Evolutionary conservation across 2,797 vertebrate genomes (phyloP).

Genomic region (Hoplostethus atlanticus): DNA sequence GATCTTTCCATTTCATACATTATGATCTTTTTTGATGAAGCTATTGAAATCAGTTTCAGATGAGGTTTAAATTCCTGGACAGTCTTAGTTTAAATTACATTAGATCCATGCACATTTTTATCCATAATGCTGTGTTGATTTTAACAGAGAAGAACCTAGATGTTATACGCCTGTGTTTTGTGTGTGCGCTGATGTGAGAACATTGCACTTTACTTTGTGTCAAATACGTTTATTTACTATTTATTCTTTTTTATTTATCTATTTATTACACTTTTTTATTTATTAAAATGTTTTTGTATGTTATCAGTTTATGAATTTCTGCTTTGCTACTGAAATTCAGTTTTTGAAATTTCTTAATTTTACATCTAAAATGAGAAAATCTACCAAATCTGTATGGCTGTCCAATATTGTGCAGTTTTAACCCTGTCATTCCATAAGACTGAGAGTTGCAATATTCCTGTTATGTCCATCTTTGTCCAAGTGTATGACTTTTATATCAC

Average conservation of each 20-base stretch:
- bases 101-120: conserved; percentile 22
- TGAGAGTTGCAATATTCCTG: conserved; percentile 45
- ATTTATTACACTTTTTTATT: conserved; percentile 53
- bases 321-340: conserved; percentile 33
- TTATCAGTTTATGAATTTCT: conserved; percentile 23
- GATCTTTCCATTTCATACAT: conserved; percentile 22
- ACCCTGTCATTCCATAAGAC: conserved; percentile 35
- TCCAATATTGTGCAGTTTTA: conserved; percentile 31
- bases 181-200: conserved; percentile 46
- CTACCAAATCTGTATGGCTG: conserved; percentile 47
- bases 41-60: conserved; percentile 30
- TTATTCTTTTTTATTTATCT: conserved; percentile 41
- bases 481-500: conserved; percentile 49
- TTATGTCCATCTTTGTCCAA: conserved; percentile 51
- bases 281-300: conserved; percentile 35
- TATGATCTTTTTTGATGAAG: conserved; percentile 15
- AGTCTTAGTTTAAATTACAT: neutral
- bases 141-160: conserved; percentile 26
- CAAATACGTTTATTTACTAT: conserved; percentile 51
- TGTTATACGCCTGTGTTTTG: conserved; percentile 47
- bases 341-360: conserved; percentile 35
- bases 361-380: conserved; percentile 37
- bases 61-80: conserved; percentile 2
- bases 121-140: conserved; percentile 29
- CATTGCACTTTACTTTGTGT: conserved; percentile 81